phyloP scores from a whole-genome alignment of 2,888 invertebrate genomes.

The Drosophila merina region DNA sequence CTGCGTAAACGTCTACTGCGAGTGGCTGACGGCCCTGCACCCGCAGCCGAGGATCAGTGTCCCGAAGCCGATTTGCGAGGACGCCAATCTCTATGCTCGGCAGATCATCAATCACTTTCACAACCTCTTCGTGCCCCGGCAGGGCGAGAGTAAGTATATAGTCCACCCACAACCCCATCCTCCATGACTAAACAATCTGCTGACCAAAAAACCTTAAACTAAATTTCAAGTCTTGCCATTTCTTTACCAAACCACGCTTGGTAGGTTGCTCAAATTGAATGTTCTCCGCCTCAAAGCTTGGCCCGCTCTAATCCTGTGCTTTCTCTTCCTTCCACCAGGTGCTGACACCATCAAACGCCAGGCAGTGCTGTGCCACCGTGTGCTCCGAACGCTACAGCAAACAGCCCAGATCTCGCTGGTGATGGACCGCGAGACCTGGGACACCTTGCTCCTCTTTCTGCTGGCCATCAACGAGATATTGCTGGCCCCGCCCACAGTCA shows the following conservation, averaged over 20 bases:
- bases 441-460: conserved; percentile 93
- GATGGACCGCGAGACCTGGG: conserved; percentile 95
- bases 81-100: conserved; percentile 95
- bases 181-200: not conserved
- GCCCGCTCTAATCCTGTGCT: not conserved
- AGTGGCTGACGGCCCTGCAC: conserved; percentile 96
- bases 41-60: conserved; percentile 93
- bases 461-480: conserved; percentile 96
- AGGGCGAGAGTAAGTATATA: conserved; percentile 92
- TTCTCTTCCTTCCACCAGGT: conserved; percentile 85
- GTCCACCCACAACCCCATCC: not conserved
- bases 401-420: conserved; percentile 90
- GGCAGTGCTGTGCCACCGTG: conserved; percentile 96
- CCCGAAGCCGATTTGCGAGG: conserved; percentile 93
- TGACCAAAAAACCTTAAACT: conserved; percentile 55
- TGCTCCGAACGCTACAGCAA: conserved; percentile 92
- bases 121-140: conserved; percentile 96
- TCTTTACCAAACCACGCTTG: conserved; percentile 92
- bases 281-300: not conserved
- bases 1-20: conserved; percentile 98
- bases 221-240: conserved; percentile 94
- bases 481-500: conserved; percentile 95
- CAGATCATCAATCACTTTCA: conserved; percentile 96
- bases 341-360: conserved; percentile 96
- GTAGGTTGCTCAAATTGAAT: conserved; percentile 85